These are phyloP conservation scores for Otolemur crassicaudatus DNA, from an alignment of 2,797 vertebrate species.

Conservation along the genomic window DNA sequence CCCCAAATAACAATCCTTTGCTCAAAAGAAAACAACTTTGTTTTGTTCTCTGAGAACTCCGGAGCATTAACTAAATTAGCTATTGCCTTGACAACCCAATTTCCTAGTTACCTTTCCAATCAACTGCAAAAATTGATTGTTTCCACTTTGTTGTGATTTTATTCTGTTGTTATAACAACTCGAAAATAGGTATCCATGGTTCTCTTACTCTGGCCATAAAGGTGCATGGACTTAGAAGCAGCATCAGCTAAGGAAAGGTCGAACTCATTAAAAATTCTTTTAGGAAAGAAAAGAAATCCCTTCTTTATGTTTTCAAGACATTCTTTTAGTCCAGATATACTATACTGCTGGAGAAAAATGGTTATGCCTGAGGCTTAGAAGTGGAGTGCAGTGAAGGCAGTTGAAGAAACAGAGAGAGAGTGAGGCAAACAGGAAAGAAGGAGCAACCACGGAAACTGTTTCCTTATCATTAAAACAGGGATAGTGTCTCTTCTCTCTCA, in stretches of 20 bases:
- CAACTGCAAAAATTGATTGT: conserved; percentile 1
- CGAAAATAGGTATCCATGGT: not conserved
- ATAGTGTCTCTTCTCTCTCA: not conserved
- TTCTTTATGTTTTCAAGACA: not conserved
- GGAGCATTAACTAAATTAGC: not conserved
- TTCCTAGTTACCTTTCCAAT: conserved; percentile 22
- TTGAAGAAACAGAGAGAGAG: not conserved
- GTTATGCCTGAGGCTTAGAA: not conserved
- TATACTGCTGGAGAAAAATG: not conserved
- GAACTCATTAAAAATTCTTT: not conserved
- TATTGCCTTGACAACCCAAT: not conserved
- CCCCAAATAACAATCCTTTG: not conserved
- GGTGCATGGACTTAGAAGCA: not conserved
- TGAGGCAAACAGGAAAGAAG: not conserved
- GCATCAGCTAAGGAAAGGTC: not conserved
- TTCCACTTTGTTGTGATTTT: not conserved
- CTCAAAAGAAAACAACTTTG: not conserved
- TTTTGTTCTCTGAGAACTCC: conserved; percentile 27
- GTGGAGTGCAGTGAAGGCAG: not conserved
- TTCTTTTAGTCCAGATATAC: not conserved
- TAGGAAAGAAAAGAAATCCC: not conserved
- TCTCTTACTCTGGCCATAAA: not conserved
- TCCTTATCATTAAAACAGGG: not conserved
- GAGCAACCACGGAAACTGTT: not conserved
- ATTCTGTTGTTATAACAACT: conserved; percentile 7